Evolutionary conservation across 1,140 invertebrate genomes (phyloP), one percentile per base, ranked within the genome.

Genomic region (Drosophila nebulosa): DNA sequence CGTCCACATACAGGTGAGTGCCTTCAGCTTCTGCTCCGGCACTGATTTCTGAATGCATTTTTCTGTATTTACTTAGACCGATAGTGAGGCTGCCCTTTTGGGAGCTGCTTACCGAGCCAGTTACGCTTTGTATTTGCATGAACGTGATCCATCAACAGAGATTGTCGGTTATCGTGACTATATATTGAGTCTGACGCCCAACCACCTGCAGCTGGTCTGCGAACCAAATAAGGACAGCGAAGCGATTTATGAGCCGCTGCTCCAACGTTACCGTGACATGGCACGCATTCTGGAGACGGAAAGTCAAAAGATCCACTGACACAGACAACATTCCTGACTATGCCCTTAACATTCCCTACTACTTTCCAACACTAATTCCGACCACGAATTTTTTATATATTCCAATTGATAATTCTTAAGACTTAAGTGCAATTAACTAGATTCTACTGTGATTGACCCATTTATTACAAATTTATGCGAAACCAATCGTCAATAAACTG

Each of bases 31-130:
- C 30, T 10, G 21, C 10, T 3, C 18, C 18, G 2, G 3, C 0
- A 10, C 3, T 0, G 10, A 3, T 21, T 22, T n/a, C n/a, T n/a
- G n/a, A n/a, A n/a, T 0, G 14, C 50, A 6, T 1, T 9, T 1
- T 7, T 2, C 12, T 32, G 10, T 2, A 14, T 63, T 16, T 52
- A 70, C 65, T 56, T 30, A 97, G 93, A 94, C 96, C 79, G 93
- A 94, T 42, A 92, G 94, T 0, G 97, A 98, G 92, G 97, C 97
- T 0, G 97, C 97, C 0, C 92, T 95, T 64, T 90, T 98, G 26
- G 97, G 97, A 3, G 94, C 96, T 6, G 97, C 97, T 0, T 97
- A 96, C 79, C 94, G 96, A 74, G 97, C 97, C 0, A 96, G 96
- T 86, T 93, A 96, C 80, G 94, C 93, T 74, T 73, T 94, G 1